Conservation (phyloP, 2,797 vertebrate species). For the Momotus momota region DNA sequence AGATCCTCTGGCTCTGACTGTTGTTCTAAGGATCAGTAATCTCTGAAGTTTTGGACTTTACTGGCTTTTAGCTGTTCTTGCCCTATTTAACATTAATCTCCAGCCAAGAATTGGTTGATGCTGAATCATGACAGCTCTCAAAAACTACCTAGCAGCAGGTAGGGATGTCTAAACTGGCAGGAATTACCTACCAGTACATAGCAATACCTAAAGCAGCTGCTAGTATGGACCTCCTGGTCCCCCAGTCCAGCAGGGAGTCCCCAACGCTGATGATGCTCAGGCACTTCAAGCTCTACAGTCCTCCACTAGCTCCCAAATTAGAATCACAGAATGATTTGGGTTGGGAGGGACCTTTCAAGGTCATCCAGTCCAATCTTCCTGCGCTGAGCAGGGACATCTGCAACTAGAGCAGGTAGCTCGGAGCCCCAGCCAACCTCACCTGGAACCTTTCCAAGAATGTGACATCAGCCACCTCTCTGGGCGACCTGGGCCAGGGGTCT, state of each 20-base stretch:
- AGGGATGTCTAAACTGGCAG: background rate
- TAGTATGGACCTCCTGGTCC: background rate
- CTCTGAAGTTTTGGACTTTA: background rate
- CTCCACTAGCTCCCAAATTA: background rate
- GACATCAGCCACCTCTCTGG: background rate
- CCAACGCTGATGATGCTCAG: rapidly evolving
- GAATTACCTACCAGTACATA: rapidly evolving
- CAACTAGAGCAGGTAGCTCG: background rate
- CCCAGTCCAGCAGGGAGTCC: background rate
- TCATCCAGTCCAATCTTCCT: background rate
- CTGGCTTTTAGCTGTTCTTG: background rate
- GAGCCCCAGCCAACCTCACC: background rate
- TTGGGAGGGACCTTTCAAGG: background rate
- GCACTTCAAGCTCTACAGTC: background rate
- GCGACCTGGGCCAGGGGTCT: background rate
- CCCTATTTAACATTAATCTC: background rate
- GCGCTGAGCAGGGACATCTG: background rate
- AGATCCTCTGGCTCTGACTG: background rate
- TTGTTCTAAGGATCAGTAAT: background rate
- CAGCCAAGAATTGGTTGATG: background rate
- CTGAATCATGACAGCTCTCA: rapidly evolving
- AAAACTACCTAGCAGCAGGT: background rate
- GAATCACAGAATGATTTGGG: background rate
- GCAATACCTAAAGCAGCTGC: rapidly evolving
- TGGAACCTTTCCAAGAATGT: background rate